phyloP scores from a whole-genome alignment of 2,113 vertebrate genomes.

The Micromys minutus region DNA sequence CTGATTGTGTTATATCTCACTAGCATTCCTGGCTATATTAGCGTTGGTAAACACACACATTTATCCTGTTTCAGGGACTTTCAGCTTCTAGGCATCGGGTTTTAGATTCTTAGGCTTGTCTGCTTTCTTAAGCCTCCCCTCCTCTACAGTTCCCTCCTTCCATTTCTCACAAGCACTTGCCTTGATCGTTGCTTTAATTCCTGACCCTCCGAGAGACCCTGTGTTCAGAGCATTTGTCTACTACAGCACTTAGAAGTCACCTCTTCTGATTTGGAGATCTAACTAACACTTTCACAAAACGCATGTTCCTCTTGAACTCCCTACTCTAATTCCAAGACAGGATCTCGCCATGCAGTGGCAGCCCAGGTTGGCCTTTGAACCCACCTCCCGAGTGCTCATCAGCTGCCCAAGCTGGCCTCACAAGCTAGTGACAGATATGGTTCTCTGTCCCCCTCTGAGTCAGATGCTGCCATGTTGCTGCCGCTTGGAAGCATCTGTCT shows the following conservation, averaged over 20 bases:
- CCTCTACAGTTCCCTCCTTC: constrained; percentile 77
- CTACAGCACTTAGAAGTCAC: constrained; percentile 78
- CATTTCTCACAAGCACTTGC: constrained; percentile 72
- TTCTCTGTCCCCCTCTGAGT: background rate
- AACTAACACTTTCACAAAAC: constrained; percentile 10
- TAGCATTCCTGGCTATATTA: constrained; percentile 80
- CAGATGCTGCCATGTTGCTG: background rate
- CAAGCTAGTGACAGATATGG: background rate
- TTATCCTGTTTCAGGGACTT: constrained; percentile 80
- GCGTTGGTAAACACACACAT: constrained; percentile 69
- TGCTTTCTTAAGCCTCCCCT: constrained; percentile 86
- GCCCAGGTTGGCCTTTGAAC: background rate
- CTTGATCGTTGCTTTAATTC: constrained; percentile 83
- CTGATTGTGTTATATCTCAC: constrained; percentile 83
- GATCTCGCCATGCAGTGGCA: background rate
- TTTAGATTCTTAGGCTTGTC: constrained; percentile 80
- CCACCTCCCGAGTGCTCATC: background rate
- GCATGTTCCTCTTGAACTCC: background rate
- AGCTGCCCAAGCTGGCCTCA: background rate
- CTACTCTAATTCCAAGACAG: background rate
- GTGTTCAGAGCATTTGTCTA: constrained; percentile 49
- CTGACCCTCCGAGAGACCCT: constrained; percentile 51
- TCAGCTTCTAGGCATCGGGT: constrained; percentile 73
- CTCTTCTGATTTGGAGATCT: constrained; percentile 78
- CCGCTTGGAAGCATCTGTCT: background rate